Conservation (phyloP, 92 coral and sea anemone species). For the Plumapathes pennacea region DNA sequence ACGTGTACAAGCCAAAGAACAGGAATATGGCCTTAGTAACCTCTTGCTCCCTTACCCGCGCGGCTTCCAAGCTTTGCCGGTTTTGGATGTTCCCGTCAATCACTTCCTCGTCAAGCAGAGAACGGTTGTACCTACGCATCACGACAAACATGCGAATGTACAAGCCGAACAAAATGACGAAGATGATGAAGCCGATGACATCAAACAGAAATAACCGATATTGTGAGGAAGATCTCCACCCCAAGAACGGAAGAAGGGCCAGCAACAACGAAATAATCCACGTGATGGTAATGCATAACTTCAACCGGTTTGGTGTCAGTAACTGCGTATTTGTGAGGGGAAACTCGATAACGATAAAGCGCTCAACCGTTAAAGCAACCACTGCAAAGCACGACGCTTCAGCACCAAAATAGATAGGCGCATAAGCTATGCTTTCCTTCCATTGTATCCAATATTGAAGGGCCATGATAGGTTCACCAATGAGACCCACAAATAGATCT, state of each 20-base stretch:
- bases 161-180: slow-evolving; percentile 28
- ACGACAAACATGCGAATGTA: slow-evolving; percentile 42
- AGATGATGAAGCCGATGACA: slow-evolving; percentile 12
- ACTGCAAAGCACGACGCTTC: slow-evolving; percentile 36
- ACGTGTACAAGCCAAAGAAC: slow-evolving; percentile 34
- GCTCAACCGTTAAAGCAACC: slow-evolving; percentile 42
- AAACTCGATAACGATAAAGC: slow-evolving; percentile 45
- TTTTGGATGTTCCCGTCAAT: slow-evolving; percentile 1
- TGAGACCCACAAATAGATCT: slow-evolving; percentile 41
- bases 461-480: slow-evolving; percentile 46
- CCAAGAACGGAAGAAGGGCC: slow-evolving; percentile 5
- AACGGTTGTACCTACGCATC: slow-evolving; percentile 35
- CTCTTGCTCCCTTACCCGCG: slow-evolving; percentile 31
- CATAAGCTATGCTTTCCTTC: slow-evolving; percentile 2
- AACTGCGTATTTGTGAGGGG: slow-evolving; percentile 22
- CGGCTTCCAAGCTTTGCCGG: neutral
- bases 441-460: slow-evolving; percentile 17
- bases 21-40: slow-evolving; percentile 51
- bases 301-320: slow-evolving; percentile 5
- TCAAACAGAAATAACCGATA: slow-evolving; percentile 22
- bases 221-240: neutral
- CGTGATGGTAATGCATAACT: slow-evolving; percentile 21
- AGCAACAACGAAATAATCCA: slow-evolving; percentile 31
- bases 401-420: slow-evolving; percentile 6
- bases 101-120: neutral